Evolutionary conservation across 2,797 vertebrate genomes (phyloP), one percentile per base, ranked within the genome.

Genomic region (Ambastaia sidthimunki): DNA sequence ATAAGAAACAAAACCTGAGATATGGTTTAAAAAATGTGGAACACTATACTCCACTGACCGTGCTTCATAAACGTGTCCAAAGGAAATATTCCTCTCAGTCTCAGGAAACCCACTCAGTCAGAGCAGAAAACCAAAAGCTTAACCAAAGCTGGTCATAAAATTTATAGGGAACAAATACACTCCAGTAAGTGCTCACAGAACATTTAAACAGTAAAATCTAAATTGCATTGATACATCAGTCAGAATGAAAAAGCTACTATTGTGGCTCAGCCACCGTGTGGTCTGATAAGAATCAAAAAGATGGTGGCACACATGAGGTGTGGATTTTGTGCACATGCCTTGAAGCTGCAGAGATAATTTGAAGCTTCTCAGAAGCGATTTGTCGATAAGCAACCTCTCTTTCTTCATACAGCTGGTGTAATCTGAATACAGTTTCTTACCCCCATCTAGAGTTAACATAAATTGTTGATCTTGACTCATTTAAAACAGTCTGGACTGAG

Each of bases 31-130:
- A 82, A 81, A 82, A 84, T 62, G 67, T 76, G 85, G 74, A 85
- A 81, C 77, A 77, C 74, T 82, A 85, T 75, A 82, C 79, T 83
- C 41, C 41, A 41, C 80, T 86, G 75, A 84, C 74, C 83, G 81
- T 83, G 57, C 78, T 86, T 83, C 48, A 79, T 65, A 80, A 80
- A 76, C 15, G 3, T 37, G 63, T 86, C 83, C 83, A 86, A 83
- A 25, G 74, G 85, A 86, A 86, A 83, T 84, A 84, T 81, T 80
- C 75, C 76, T 82, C 78, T 83, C 85, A 68, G 72, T 84, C 76
- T 83, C 81, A 84, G 85, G 85, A 84, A 86, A 77, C 81, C 82
- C 80, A 74, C 71, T 83, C 83, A 57, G 74, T 79, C 80, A 79
- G 74, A 76, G 54, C 77, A 62, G 77, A 63, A 80, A 84, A 75